These are phyloP conservation scores for Seira musarum DNA, from an alignment of 2,888 invertebrate genomes.

Conservation along the genomic window DNA sequence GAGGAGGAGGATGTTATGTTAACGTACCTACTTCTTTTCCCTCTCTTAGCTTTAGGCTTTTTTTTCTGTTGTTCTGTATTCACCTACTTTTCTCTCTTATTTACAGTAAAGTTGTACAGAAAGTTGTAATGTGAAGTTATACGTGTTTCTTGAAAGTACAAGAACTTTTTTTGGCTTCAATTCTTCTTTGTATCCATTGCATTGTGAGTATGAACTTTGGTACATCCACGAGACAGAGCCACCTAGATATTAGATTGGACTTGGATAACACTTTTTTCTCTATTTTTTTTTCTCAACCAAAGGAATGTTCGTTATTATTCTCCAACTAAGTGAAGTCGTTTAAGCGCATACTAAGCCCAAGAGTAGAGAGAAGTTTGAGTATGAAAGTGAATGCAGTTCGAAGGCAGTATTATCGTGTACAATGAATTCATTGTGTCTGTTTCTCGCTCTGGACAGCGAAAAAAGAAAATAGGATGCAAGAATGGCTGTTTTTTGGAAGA, in stretches of 20 bases:
- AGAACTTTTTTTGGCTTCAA: neutral
- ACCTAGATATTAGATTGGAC: neutral
- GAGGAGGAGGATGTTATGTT: neutral
- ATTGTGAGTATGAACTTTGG: neutral
- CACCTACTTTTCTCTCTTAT: neutral
- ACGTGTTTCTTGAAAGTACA: neutral
- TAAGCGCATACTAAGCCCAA: neutral
- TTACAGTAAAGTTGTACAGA: neutral
- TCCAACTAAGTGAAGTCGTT: no score
- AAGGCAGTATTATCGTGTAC: neutral
- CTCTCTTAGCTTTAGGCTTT: neutral
- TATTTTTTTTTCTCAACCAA: no score
- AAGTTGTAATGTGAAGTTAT: neutral
- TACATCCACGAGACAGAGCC: neutral
- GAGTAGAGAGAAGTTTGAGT: constrained; percentile 4
- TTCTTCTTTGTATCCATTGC: neutral
- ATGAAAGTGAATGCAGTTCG: constrained; percentile 1
- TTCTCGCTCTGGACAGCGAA: neutral
- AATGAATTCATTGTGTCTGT: no score
- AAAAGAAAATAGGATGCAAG: constrained; percentile 40
- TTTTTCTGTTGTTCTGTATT: neutral
- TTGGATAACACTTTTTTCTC: no score
- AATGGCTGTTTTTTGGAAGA: constrained; percentile 44
- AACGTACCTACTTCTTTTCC: neutral
- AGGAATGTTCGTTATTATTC: no score